Evolutionary conservation across 2,113 vertebrate species (phyloP), one percentile per base, ranked within the genome.

Genomic region (Osmerus mordax): DNA sequence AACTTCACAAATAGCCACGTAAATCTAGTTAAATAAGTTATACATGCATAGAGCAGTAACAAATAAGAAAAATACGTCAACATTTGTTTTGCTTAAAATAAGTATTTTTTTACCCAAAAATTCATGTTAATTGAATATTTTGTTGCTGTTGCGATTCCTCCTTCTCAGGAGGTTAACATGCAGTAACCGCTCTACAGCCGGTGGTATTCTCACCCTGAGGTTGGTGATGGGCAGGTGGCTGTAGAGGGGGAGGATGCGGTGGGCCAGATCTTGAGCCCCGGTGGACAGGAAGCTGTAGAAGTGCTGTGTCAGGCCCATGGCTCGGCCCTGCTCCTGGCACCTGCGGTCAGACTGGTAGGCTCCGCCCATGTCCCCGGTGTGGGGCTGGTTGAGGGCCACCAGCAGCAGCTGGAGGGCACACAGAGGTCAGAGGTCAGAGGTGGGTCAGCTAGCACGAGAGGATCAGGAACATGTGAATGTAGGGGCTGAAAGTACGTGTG

Each of bases 211-310:
- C 86, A 99, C 97, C 94, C 94, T 94, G 65, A 98, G 93, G 80
- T 99, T 99, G 86, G 96, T 96, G n/a, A 99, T 69, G 0, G 96
- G 62, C 96, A 71, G 96, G 83, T 51, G 78, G 90, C 2, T 93
- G 8, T 28, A 56, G 3, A n/a, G 14, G 5, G 54, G 54, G 3
- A 32, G 62, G 8, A 64, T 84, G 0, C 94, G 92, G 74, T 91
- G 90, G 78, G 98, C 97, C 78, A 97, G 96, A 62, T 67, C 94
- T 83, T 76, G 2, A 8, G 60, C 58, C 11, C 94, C 92, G 0
- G 96, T 94, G 0, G 97, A 99, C 18, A 99, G 86, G 82, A 99
- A 99, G 3, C 95, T 96, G 54, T 94, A 89, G 54, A 96, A 99
- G 60, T 95, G 96, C 0, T 95, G 91, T 0, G 84, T 47, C 64